phyloP scores from a whole-genome alignment of 2,888 invertebrate genomes.

The Danaus chrysippus region DNA sequence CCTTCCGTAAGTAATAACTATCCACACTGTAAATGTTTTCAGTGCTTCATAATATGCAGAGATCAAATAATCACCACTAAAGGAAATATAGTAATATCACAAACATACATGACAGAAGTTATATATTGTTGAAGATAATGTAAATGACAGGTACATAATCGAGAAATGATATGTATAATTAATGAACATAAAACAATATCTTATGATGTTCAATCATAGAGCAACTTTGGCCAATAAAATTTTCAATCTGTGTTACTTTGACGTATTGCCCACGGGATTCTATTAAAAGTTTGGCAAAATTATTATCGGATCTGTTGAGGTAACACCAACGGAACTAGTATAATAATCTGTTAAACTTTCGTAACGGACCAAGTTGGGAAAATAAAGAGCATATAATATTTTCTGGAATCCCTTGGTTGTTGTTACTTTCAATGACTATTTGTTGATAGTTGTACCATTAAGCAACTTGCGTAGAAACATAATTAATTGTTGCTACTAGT shows the following conservation, averaged over 20 bases:
- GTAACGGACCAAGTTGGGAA: slow-evolving; percentile 33
- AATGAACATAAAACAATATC: neutral
- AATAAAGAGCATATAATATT: slow-evolving; percentile 30
- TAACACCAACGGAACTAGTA: slow-evolving; percentile 33
- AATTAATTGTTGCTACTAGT: neutral
- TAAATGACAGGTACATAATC: too few species aligned
- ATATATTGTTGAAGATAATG: too few species aligned
- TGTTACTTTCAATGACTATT: slow-evolving; percentile 21
- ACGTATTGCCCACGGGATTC: slow-evolving; percentile 27
- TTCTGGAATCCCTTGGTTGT: slow-evolving; percentile 25
- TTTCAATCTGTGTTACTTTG: slow-evolving; percentile 21
- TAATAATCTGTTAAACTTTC: slow-evolving; percentile 34
- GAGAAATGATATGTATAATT: neutral
- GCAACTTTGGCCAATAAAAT: slow-evolving; percentile 17
- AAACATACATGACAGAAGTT: too few species aligned
- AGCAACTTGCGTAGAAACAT: slow-evolving; percentile 11
- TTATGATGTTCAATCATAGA: slow-evolving; percentile 1
- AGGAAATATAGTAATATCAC: too few species aligned
- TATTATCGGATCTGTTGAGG: slow-evolving; percentile 42
- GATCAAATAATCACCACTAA: too few species aligned
- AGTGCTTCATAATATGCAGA: too few species aligned
- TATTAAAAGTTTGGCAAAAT: slow-evolving; percentile 54
- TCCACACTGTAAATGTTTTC: too few species aligned
- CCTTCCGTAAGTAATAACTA: too few species aligned
- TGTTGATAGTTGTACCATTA: slow-evolving; percentile 12